phyloP scores from a whole-genome alignment of 2,113 vertebrate genomes.

The Cephalopholis sonnerati region DNA sequence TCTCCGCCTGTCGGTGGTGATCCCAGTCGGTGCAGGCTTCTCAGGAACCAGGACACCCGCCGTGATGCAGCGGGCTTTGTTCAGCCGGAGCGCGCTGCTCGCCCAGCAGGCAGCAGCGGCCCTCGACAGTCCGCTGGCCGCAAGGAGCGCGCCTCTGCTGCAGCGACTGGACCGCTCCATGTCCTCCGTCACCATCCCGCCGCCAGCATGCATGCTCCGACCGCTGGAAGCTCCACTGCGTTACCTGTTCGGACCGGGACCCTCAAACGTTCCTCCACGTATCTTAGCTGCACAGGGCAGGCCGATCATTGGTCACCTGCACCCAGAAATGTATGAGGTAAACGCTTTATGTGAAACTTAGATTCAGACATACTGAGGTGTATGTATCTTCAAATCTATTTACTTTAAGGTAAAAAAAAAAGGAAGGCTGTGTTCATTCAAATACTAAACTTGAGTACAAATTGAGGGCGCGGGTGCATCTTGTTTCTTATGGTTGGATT shows the following conservation, averaged over 20 bases:
- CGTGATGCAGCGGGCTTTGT: constrained; percentile 80
- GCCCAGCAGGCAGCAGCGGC: constrained; percentile 73
- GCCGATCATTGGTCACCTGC: constrained; percentile 92
- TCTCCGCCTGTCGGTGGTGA: constrained; percentile 20
- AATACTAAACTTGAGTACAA: neutral
- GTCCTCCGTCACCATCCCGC: constrained; percentile 85
- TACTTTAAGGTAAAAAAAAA: neutral
- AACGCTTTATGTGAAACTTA: constrained; percentile 35
- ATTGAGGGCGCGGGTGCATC: neutral
- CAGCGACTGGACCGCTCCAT: constrained; percentile 76
- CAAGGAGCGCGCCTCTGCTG: constrained; percentile 57
- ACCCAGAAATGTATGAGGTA: constrained; percentile 93
- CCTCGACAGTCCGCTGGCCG: constrained; percentile 63
- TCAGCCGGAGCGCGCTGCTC: constrained; percentile 76
- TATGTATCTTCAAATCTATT: neutral
- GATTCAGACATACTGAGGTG: neutral
- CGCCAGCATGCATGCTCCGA: constrained; percentile 85
- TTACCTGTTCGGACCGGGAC: constrained; percentile 93
- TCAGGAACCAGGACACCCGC: constrained; percentile 40
- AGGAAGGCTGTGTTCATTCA: neutral
- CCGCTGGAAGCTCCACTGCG: constrained; percentile 87
- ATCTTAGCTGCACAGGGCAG: constrained; percentile 83
- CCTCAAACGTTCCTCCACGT: constrained; percentile 89
- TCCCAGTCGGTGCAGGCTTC: constrained; percentile 26
- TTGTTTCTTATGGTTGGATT: neutral